Base-by-base conservation (phyloP, 2,113 vertebrate species). In the Varanus salvator region DNA sequence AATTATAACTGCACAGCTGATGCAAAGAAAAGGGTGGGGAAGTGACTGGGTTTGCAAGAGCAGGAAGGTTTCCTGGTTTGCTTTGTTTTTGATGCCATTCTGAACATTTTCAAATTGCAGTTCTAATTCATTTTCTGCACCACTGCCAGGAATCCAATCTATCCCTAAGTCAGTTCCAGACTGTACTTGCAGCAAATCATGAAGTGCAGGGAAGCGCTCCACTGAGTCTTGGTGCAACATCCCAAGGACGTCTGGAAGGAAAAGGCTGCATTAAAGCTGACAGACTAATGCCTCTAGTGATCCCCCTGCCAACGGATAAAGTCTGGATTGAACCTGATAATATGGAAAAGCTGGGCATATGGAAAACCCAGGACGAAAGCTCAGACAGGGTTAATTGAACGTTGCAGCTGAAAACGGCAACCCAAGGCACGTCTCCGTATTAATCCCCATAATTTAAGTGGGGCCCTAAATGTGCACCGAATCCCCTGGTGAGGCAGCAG, bases 361-460 rank as follows among this genome's bases (percentile, higher is more conserved):
- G 94, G 93, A 93, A 95, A 93, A 93, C 87, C 48, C 91, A 93
- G 93, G 91, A 21, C 84, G 88, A 85, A 87, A 87, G 87, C 64
- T 81, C 90, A 85, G 92, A 87, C 54, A 89, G 86, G 91, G 94
- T 95, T 89, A 92, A 94, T 87, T 93, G 94, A 81, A 12, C 86
- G 82, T 92, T 44, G 90, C 93, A 89, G 94, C 78, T 96, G 94
- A 85, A 94, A 64, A 96, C 92, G 95, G 92, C 87, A 93, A 83
- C 86, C 80, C 89, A 80, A 96, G 93, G 94, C 94, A 91, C 93
- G 90, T 90, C 82, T 93, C 71, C 68, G 84, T 88, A 93, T 95
- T 87, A 94, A 95, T 94, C 92, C 94, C 7, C 0, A 80, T 92
- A 90, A 94, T 89, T 95, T 95, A 90, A 96, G 95, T 87, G 95